Conservation (phyloP, 2,113 vertebrate species). For the Arizona elegans region DNA sequence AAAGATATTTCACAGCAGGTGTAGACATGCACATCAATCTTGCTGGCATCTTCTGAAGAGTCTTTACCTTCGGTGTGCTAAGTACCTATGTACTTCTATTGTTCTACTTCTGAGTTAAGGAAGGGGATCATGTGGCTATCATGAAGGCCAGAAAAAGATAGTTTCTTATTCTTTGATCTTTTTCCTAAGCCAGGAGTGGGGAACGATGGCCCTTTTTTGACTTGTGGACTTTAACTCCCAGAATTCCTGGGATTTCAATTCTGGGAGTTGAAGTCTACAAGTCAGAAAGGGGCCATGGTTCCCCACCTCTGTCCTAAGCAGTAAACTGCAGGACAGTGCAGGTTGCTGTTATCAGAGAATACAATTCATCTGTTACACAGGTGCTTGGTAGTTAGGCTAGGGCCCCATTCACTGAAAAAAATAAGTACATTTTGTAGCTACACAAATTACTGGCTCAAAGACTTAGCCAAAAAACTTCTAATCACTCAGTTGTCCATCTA, state of each 20-base stretch:
- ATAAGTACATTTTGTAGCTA: neutral
- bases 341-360: neutral
- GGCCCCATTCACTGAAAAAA: neutral
- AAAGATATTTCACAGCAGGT: neutral
- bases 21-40: too few relatives aligned
- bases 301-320: neutral
- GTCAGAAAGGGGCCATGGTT: neutral
- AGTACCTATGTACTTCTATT: neutral
- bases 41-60: too few relatives aligned
- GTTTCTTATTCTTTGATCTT: neutral
- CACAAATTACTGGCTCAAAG: neutral
- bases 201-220: too few relatives aligned
- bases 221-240: too few relatives aligned
- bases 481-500: neutral
- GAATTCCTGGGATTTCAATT: neutral
- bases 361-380: neutral
- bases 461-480: neutral
- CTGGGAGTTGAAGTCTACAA: neutral
- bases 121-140: neutral
- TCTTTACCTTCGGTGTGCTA: neutral
- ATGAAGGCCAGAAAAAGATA: too few relatives aligned
- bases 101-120: neutral
- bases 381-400: neutral
- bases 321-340: neutral
- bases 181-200: neutral